Percentiles rank a stretch among this genome's conserved stretches.
Conservation (phyloP, 2,797 vertebrate species). For the Ciconia nigra region DNA sequence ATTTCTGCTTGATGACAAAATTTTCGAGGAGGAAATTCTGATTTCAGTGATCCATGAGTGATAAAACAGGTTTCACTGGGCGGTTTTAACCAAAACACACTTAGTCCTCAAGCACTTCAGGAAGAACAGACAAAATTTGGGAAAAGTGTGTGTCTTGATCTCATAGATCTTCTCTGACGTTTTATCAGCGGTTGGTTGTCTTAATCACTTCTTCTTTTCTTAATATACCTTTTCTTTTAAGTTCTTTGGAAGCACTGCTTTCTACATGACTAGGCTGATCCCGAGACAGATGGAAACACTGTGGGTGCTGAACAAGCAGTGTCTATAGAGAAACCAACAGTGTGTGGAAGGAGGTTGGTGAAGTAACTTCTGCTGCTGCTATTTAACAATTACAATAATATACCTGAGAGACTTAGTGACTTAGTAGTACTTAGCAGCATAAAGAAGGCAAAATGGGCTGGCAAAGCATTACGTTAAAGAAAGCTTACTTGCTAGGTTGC, state of each 20-base stretch:
- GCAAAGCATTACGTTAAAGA: neutral
- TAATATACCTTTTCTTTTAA: neutral
- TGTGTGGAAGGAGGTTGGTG: neutral
- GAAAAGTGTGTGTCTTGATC: neutral
- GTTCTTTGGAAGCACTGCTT: neutral
- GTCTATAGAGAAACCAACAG: neutral
- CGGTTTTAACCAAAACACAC: neutral
- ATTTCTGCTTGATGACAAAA: neutral
- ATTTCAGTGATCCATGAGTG: neutral
- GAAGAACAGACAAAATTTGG: neutral
- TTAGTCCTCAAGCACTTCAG: neutral
- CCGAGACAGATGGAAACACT: conserved; percentile 12
- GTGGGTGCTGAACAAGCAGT: neutral
- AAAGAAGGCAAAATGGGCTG: neutral
- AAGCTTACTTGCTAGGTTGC: neutral
- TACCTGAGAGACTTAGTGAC: neutral
- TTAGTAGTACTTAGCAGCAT: neutral
- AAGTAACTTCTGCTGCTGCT: neutral
- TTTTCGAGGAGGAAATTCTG: neutral
- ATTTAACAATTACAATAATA: neutral
- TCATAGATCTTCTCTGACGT: neutral
- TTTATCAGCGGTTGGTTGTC: neutral
- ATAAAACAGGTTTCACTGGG: neutral
- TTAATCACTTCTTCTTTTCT: neutral
- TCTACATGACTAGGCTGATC: neutral